A percentile compares a stretch with the other conserved stretches of the same genome.
These are phyloP conservation scores for Hyposoter dolosus DNA, from an alignment of 2,888 invertebrate genomes.

Conservation along the genomic window DNA sequence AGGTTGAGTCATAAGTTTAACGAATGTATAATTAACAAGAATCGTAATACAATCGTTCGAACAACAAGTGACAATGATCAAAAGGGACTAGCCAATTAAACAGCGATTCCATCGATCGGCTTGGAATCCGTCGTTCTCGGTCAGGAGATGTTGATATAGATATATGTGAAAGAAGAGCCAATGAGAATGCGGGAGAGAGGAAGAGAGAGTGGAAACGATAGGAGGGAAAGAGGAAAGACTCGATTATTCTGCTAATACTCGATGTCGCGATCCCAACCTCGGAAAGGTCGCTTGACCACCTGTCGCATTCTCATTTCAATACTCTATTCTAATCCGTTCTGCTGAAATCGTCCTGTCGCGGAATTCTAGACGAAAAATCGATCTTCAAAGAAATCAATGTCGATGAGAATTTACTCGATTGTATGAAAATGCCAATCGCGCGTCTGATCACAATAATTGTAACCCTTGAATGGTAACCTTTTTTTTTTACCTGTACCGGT, in stretches of 20 bases:
- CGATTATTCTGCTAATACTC: constrained; percentile 64
- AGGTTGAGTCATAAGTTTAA: neutral
- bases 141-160: neutral
- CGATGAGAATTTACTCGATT: neutral
- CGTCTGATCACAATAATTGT: neutral
- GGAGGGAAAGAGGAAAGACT: constrained; percentile 25
- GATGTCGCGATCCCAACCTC: constrained; percentile 51
- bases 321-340: constrained; percentile 58
- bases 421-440: neutral
- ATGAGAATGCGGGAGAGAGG: constrained; percentile 9
- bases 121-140: constrained; percentile 47
- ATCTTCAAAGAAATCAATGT: neutral
- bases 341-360: constrained; percentile 26
- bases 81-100: constrained; percentile 48
- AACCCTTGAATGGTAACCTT: neutral
- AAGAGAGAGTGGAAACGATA: neutral
- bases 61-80: constrained; percentile 59
- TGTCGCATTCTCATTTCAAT: constrained; percentile 63
- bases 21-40: constrained; percentile 25
- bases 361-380: constrained; percentile 22
- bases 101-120: constrained; percentile 50
- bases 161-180: neutral
- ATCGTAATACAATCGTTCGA: constrained; percentile 17
- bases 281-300: constrained; percentile 66
- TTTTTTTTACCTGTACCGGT: too few relatives aligned